Percentiles rank a stretch among this genome's conserved stretches.
Conservation (phyloP, 1,140 invertebrate species). For the Trissolcus basalis region DNA sequence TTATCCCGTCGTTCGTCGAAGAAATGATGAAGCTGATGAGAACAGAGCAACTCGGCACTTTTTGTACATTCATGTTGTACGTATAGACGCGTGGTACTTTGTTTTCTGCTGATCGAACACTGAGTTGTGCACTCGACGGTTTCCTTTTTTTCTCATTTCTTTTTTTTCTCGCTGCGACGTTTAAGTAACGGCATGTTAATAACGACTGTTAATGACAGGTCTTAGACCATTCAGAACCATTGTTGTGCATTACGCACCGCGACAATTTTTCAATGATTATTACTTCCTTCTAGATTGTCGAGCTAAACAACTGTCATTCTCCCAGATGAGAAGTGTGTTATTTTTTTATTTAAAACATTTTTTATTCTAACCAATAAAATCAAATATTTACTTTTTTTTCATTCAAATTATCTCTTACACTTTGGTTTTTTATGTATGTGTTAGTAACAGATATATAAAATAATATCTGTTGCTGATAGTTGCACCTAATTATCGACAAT, state of each 20-base stretch:
- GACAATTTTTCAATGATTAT: constrained; percentile 67
- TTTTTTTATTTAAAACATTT: no score
- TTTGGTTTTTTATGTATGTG: no score
- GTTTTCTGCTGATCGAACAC: constrained; percentile 45
- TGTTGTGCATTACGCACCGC: constrained; percentile 67
- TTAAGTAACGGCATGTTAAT: constrained; percentile 70
- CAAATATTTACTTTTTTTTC: no score
- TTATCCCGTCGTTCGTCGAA: constrained; percentile 9
- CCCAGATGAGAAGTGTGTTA: no score
- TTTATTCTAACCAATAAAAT: no score
- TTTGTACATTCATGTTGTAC: constrained; percentile 34
- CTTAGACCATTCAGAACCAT: constrained; percentile 67
- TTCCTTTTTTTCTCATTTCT: constrained; percentile 28
- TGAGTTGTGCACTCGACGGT: constrained; percentile 25
- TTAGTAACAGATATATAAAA: no score
- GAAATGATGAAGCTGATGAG: constrained; percentile 35
- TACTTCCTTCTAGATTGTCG: constrained; percentile 49
- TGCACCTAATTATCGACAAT: no score
- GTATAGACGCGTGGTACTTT: constrained; percentile 37
- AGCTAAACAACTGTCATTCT: not conserved
- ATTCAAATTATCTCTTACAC: no score
- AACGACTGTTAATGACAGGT: constrained; percentile 73
- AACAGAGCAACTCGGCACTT: constrained; percentile 23
- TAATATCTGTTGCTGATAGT: no score
- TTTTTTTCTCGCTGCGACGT: constrained; percentile 40